Conservation (phyloP, 2,888 invertebrate species). For the Morpho helenor region DNA sequence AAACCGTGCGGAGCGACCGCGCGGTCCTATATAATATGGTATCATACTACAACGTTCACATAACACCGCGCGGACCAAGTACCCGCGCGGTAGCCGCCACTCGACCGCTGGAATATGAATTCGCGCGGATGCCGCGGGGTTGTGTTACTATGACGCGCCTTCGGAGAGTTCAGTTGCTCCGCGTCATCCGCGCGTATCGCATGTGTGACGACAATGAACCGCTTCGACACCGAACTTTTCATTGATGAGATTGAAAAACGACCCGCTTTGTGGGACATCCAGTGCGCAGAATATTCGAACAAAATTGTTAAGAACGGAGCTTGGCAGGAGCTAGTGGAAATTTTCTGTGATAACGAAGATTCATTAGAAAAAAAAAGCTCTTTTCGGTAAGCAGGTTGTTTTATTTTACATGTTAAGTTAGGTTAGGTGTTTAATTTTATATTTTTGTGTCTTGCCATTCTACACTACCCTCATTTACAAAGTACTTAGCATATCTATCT, state of each 20-base stretch:
- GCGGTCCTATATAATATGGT: too few species aligned
- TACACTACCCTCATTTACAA: conserved; percentile 4
- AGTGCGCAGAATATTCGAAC: conserved; percentile 30
- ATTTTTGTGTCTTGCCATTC: conserved; percentile 4
- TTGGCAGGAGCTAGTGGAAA: conserved; percentile 30
- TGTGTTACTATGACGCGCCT: conserved; percentile 21
- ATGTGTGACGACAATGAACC: conserved; percentile 19
- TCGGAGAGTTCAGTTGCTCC: conserved; percentile 31
- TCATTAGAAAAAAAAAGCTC: conserved; percentile 9
- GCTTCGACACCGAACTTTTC: background rate
- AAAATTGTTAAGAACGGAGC: conserved; percentile 28
- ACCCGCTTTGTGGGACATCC: conserved; percentile 30
- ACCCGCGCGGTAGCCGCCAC: background rate
- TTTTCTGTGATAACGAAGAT: conserved; percentile 19
- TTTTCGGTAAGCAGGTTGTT: conserved; percentile 10
- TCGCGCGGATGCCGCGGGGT: background rate
- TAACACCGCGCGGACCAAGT: too few species aligned
- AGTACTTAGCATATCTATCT: conserved; percentile 28
- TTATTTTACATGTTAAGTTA: background rate
- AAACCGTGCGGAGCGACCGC: too few species aligned
- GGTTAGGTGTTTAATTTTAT: background rate
- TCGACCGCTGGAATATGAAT: background rate
- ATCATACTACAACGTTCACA: too few species aligned
- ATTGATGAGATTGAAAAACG: conserved; percentile 6
- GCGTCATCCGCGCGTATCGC: conserved; percentile 18